Evolutionary conservation across 92 coral and sea anemone species (phyloP), one percentile per base, ranked within the genome.

Genomic region (Montipora capitata): DNA sequence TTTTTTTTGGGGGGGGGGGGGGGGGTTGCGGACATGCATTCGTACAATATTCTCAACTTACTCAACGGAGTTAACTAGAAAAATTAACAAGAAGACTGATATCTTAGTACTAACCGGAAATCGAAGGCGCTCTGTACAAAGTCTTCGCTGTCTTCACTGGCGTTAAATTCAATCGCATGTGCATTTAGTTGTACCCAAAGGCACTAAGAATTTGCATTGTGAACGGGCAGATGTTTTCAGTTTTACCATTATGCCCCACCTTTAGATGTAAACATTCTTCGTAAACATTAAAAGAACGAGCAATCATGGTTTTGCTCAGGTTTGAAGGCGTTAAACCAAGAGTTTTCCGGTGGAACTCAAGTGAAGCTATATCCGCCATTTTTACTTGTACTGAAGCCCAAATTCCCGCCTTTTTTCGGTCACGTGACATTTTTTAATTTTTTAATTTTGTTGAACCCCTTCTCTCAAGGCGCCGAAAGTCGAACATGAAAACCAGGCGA

Each of bases 101-200:
- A 57, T 57, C 63, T 12, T 12, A 10, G 10, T 57, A 57, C 63
- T 57, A 57, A 57, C 63, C 13, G 56, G 8, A 45, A 45, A 45
- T 45, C 8, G 51, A 45, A 68, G 74, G 51, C 74, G 27, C 81
- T 65, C 67, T 76, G 81, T 54, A 76, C 67, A 61, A 52, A 76
- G 40, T 76, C 81, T 11, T 76, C 48, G 20, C 81, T 41, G 67
- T 76, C 81, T 52, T 76, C 81, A 52, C 67, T 57, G 81, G 66
- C 16, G 63, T 52, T 52, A 8, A 76, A 76, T 15, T 1, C 80
- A 76, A 76, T 76, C 0, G 0, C 80, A 76, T 52, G 13, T 10
- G 81, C 67, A 61, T n/a, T 61, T 76, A 8, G 43, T 38, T 35
- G 80, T 52, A 0, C 80, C 81, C 45, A 57, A 61, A 48, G 81